Percentiles rank a stretch among this genome's conserved stretches.
phyloP scores from a whole-genome alignment of 2,888 invertebrate species.

The Tryphoninae sp. region DNA sequence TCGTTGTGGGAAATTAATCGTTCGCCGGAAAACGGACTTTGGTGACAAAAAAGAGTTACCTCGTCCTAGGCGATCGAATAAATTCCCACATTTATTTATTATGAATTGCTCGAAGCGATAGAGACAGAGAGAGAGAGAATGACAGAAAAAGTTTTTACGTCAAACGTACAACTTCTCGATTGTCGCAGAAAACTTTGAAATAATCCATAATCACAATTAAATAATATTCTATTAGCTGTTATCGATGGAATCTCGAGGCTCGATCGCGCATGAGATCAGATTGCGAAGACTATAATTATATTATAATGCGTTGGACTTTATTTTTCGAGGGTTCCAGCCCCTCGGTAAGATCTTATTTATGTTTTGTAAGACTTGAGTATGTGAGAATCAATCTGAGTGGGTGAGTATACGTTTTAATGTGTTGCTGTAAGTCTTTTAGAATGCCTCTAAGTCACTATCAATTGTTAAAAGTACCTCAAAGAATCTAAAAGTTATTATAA shows the following conservation, averaged over 20 bases:
- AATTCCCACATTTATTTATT: not conserved
- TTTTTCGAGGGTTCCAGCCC: conserved; percentile 3
- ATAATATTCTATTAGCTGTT: conserved; percentile 35
- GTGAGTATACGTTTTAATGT: not conserved
- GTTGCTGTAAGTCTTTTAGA: no score
- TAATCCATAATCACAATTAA: conserved; percentile 40
- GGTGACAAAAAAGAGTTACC: not conserved
- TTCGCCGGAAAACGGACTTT: not conserved
- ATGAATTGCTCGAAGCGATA: not conserved
- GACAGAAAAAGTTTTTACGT: not conserved
- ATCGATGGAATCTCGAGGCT: conserved; percentile 28
- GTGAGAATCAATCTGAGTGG: not conserved
- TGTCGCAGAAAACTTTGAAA: conserved; percentile 1
- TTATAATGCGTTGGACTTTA: not conserved
- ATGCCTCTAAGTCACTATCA: not conserved
- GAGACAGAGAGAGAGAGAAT: not conserved
- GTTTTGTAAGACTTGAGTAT: not conserved
- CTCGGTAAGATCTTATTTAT: not conserved
- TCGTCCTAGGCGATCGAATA: conserved; percentile 5
- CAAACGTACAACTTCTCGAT: not conserved
- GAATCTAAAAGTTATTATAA: not conserved
- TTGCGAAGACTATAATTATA: conserved; percentile 6
- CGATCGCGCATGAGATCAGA: not conserved
- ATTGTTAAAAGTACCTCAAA: not conserved
- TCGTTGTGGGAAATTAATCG: conserved; percentile 23